Conservation (phyloP, 2,888 invertebrate species). For the Troilus luridus region DNA sequence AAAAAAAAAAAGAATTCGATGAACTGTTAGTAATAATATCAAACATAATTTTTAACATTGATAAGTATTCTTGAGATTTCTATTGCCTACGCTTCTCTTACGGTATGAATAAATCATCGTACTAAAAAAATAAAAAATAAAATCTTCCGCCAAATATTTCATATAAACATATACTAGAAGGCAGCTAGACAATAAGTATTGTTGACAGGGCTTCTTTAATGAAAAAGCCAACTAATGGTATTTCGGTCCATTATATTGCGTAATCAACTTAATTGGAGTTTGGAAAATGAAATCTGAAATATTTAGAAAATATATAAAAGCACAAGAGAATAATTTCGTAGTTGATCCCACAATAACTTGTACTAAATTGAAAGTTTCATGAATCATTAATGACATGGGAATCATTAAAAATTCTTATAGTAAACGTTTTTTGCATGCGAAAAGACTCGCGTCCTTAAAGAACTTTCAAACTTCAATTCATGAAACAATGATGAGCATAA, state of each 20-base stretch:
- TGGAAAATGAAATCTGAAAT: background rate
- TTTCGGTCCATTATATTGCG: background rate
- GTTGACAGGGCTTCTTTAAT: background rate
- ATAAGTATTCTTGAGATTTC: background rate
- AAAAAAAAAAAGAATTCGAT: too few relatives aligned
- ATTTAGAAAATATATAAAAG: background rate
- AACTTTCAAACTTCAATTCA: background rate
- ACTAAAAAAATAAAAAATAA: background rate
- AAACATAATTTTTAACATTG: background rate
- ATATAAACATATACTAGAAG: background rate
- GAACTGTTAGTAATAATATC: background rate
- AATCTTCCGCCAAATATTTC: background rate
- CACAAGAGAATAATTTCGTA: background rate
- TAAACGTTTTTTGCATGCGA: background rate
- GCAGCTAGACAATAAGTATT: background rate
- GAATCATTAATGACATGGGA: background rate
- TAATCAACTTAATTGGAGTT: background rate
- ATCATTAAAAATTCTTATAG: background rate
- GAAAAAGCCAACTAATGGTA: background rate
- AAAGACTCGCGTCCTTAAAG: background rate
- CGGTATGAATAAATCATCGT: background rate
- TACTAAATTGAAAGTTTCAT: background rate
- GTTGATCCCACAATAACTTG: background rate
- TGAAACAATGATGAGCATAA: too few relatives aligned
- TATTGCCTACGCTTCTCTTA: background rate